A percentile compares a stretch with the other conserved stretches of the same genome.
These are phyloP conservation scores for Lissocephala sabroskyi DNA, from an alignment of 2,888 invertebrate genomes.

Conservation along the genomic window DNA sequence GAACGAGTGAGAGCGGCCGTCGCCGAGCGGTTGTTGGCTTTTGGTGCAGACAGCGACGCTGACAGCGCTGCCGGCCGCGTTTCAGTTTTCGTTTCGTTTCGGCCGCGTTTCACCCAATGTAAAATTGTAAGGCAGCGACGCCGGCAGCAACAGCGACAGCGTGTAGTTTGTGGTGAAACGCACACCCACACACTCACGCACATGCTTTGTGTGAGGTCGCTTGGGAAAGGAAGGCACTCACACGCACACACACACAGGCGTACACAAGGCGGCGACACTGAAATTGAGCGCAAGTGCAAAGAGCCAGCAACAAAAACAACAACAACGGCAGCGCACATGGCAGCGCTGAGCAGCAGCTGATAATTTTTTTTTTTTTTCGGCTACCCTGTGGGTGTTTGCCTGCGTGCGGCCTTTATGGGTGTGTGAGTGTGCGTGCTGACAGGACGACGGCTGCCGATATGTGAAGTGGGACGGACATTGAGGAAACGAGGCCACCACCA, in stretches of 20 bases:
- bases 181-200: conserved; percentile 9
- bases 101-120: conserved; percentile 33
- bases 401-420: neutral
- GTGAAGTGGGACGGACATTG: neutral
- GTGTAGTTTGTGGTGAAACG: conserved; percentile 17
- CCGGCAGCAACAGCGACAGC: neutral
- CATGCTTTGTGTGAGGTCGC: conserved; percentile 2
- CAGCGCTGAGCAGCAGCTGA: conserved; percentile 45
- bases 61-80: conserved; percentile 47
- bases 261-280: conserved; percentile 36
- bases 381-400: no score
- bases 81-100: conserved; percentile 52
- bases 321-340: neutral
- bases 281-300: conserved; percentile 48
- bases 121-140: conserved; percentile 22
- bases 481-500: conserved; percentile 9
- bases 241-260: conserved; percentile 39
- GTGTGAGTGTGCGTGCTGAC: conserved; percentile 1
- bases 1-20: conserved; percentile 13
- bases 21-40: conserved; percentile 24
- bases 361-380: no score
- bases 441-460: neutral
- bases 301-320: conserved; percentile 5
- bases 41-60: conserved; percentile 32
- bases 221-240: conserved; percentile 3